Conservation (phyloP, 2,888 invertebrate species). For the Sphinx pinastri region DNA sequence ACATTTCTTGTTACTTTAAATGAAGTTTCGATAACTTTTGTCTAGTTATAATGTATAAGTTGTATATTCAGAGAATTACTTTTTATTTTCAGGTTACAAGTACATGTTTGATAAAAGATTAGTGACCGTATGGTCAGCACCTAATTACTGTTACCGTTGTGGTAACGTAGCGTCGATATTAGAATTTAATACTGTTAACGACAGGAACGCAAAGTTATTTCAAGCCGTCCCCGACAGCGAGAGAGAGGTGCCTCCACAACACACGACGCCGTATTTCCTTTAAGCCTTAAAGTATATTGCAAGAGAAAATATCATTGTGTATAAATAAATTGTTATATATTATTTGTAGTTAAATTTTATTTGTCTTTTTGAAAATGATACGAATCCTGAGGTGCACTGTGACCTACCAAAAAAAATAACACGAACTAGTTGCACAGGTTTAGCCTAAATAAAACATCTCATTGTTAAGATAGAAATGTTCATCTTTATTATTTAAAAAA, state of each 20-base stretch:
- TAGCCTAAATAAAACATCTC: neutral
- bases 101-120: conserved; percentile 99
- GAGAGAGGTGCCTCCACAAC: conserved; percentile 95
- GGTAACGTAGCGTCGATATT: conserved; percentile 99
- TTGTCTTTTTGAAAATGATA: neutral
- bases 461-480: conserved; percentile 8
- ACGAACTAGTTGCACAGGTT: neutral
- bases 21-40: too few species aligned
- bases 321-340: conserved; percentile 66
- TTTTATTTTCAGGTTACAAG: conserved; percentile 90
- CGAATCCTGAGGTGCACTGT: too few species aligned
- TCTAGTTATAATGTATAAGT: too few species aligned
- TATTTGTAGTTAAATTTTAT: neutral
- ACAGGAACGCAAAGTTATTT: conserved; percentile 93
- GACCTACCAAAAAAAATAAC: neutral
- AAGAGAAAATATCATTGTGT: conserved; percentile 60
- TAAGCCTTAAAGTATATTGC: conserved; percentile 78
- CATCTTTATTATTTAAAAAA: neutral
- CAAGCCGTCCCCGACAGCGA: conserved; percentile 97
- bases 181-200: conserved; percentile 91
- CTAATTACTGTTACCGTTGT: conserved; percentile 99
- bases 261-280: conserved; percentile 98
- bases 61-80: too few species aligned
- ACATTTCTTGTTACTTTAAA: too few species aligned
- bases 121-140: conserved; percentile 99